phyloP scores from a whole-genome alignment of 1,140 invertebrate species.

The Dryas iulia region DNA sequence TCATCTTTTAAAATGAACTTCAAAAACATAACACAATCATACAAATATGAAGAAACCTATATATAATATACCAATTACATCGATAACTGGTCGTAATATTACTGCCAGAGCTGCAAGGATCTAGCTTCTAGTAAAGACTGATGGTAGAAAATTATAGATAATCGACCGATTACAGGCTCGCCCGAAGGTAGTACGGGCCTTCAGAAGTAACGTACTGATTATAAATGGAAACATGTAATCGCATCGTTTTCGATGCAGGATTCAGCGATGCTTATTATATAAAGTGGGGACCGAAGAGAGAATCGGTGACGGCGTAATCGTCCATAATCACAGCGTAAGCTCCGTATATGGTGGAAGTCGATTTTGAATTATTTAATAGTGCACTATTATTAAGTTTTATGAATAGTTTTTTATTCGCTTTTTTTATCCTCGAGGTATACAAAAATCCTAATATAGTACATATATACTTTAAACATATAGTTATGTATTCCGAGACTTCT shows the following conservation, averaged over 20 bases:
- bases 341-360: conserved; percentile 36
- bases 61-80: conserved; percentile 74
- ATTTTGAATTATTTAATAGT: conserved; percentile 32
- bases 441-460: too few species aligned
- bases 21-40: not conserved
- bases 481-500: too few species aligned
- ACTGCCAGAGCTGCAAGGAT: conserved; percentile 53
- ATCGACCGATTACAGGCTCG: conserved; percentile 69
- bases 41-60: conserved; percentile 32
- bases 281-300: conserved; percentile 70
- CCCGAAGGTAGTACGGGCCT: conserved; percentile 59
- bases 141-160: conserved; percentile 78
- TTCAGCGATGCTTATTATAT: conserved; percentile 74
- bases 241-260: conserved; percentile 72
- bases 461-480: too few species aligned
- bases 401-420: not conserved
- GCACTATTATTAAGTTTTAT: not conserved
- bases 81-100: conserved; percentile 59
- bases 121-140: conserved; percentile 72
- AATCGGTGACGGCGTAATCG: conserved; percentile 72
- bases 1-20: too few species aligned
- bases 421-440: not conserved
- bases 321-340: conserved; percentile 57
- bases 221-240: conserved; percentile 75
- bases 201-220: conserved; percentile 67